phyloP scores from a whole-genome alignment of 2,797 vertebrate genomes.

The Trichosurus vulpecula region DNA sequence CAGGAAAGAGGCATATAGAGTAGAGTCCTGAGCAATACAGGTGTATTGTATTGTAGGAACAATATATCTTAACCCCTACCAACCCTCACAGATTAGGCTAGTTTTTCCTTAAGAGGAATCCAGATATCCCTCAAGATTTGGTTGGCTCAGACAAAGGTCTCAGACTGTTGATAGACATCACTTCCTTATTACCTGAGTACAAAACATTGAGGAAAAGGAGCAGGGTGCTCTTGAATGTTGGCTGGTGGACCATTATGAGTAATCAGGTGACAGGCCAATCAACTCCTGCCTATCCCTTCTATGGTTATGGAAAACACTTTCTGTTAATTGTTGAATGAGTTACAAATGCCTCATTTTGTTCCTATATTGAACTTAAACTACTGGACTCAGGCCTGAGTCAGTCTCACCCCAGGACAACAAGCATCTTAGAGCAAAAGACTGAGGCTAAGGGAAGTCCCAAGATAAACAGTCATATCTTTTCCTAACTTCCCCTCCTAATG shows the following conservation, averaged over 20 bases:
- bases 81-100: not conserved
- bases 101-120: not conserved
- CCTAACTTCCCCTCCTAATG: not conserved
- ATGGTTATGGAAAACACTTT: not conserved
- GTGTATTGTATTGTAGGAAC: not conserved
- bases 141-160: not conserved
- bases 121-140: not conserved
- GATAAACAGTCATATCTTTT: not conserved
- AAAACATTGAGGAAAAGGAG: not conserved
- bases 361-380: not conserved
- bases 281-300: not conserved
- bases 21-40: not conserved
- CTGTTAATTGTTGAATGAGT: not conserved
- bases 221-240: not conserved
- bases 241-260: not conserved
- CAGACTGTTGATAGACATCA: not conserved
- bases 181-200: not conserved
- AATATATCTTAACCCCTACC: not conserved
- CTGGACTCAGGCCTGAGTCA: not conserved
- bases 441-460: not conserved
- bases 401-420: not conserved
- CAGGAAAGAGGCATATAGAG: not conserved
- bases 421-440: not conserved
- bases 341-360: not conserved
- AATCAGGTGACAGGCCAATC: not conserved